Base-by-base conservation (phyloP, 2,888 invertebrate species). In the Cotesia congregata region DNA sequence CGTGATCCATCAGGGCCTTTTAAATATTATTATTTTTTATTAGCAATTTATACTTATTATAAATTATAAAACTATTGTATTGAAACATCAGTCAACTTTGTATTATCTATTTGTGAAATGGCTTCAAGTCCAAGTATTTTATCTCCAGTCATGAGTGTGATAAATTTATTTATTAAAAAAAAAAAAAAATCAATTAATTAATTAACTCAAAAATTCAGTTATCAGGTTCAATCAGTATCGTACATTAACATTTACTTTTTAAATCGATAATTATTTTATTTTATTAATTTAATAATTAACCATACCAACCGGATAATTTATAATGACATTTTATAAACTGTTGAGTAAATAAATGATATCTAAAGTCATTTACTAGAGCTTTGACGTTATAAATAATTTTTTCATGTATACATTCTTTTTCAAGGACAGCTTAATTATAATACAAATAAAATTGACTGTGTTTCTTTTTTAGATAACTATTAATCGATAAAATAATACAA, bases 1-100 rank as follows among this genome's bases (percentile, higher is more conserved):
- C 93, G 82, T 93, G 92, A 77, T 94, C 92, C 90, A 94, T 93
- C 78, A 94, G 91, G 1, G 92, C 90, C 90, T 92, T 89, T 17
- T 77, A 80, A 15, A 6, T 69, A 72, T 41, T 20, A 61, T 59
- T n/a, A 15, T 74, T 39, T 15, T 12, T 4, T 4, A 30, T 62
- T 41, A 72, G 59, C 39, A 12, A 30, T 38, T 62, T 9, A 64
- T 40, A 65, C 38, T 12, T 38, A 1, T 30, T 50, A 15, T 12
- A 40, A 3, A n/a, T 38, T 17, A n/a, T 6, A 20, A n/a, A 67
- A 74, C 59, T 20, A 12, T 41, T 6, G 9, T 12, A 70, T 15
- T 20, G 30, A 30, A 30, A 30, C 30, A 30, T 30, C 30, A 30
- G 30, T 30, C 30, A 30, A 30, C 30, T 30, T 30, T 30, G 3